Conservation (phyloP, 2,797 vertebrate genomes). For the Myotis planiceps region DNA sequence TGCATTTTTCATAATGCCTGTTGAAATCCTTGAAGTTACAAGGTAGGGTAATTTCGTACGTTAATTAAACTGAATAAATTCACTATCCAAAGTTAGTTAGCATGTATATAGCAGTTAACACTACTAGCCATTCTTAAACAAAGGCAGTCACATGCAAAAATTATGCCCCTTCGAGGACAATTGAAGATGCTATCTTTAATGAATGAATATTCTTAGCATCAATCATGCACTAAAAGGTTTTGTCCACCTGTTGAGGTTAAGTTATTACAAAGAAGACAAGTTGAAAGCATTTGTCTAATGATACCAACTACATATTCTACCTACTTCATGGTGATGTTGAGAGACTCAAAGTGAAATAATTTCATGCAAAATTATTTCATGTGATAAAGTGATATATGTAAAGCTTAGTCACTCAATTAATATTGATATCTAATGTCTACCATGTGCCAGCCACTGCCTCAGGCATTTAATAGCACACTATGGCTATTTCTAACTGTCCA, state of each 20-base stretch:
- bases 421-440: neutral
- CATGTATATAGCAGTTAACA: neutral
- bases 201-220: conserved; percentile 58
- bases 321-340: neutral
- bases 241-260: conserved; percentile 74
- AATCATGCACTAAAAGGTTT: conserved; percentile 77
- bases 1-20: neutral
- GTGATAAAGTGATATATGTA: conserved; percentile 38
- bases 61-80: conserved; percentile 40
- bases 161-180: conserved; percentile 58
- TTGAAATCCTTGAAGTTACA: neutral
- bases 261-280: conserved; percentile 71
- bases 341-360: conserved; percentile 36
- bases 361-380: conserved; percentile 47
- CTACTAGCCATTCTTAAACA: conserved; percentile 63
- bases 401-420: conserved; percentile 43
- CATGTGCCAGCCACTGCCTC: neutral
- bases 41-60: neutral
- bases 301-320: conserved; percentile 52
- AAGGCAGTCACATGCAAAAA: conserved; percentile 54
- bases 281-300: conserved; percentile 74
- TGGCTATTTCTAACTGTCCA: neutral
- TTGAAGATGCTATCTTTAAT: conserved; percentile 64
- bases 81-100: neutral
- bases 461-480: neutral